A percentile compares a stretch with the other conserved stretches of the same genome.
Evolutionary conservation across 2,797 vertebrate species (phyloP).

Genomic region (Nannoperca obscura): DNA sequence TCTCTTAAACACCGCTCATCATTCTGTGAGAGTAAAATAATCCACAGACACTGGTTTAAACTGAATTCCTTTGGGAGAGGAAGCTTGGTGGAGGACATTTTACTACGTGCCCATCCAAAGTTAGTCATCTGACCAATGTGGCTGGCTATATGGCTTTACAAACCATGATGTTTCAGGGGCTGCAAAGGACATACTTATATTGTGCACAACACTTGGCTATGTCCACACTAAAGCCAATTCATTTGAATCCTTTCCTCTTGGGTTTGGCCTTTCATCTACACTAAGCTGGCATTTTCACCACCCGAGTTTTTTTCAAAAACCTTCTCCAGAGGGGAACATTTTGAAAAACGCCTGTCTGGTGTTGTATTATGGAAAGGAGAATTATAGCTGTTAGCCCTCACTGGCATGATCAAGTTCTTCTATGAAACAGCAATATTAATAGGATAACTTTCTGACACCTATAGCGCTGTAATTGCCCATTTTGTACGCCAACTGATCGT

Average conservation of each 20-base stretch:
- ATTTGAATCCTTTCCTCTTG: neutral
- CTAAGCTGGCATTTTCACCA: neutral
- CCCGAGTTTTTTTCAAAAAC: neutral
- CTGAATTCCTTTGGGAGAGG: conserved; percentile 27
- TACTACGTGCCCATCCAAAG: conserved; percentile 27
- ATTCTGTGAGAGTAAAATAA: conserved; percentile 30
- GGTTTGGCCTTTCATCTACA: conserved; percentile 7
- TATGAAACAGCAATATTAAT: neutral
- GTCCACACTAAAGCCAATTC: neutral
- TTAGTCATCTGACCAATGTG: conserved; percentile 30
- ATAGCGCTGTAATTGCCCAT: neutral
- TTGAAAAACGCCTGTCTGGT: neutral
- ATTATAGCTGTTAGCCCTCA: neutral
- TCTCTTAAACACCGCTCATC: conserved; percentile 13
- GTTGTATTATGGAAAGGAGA: neutral
- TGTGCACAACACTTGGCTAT: neutral
- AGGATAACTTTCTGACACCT: neutral
- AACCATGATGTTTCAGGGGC: neutral
- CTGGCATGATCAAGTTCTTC: neutral
- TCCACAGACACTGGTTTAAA: conserved; percentile 27
- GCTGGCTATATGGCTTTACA: conserved; percentile 9
- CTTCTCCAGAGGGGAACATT: neutral
- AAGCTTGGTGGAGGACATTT: conserved; percentile 20
- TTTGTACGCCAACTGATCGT: neutral
- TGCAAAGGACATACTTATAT: neutral